Evolutionary conservation across 2,797 vertebrate genomes (phyloP).

Genomic region (Hemitrygon akajei): DNA sequence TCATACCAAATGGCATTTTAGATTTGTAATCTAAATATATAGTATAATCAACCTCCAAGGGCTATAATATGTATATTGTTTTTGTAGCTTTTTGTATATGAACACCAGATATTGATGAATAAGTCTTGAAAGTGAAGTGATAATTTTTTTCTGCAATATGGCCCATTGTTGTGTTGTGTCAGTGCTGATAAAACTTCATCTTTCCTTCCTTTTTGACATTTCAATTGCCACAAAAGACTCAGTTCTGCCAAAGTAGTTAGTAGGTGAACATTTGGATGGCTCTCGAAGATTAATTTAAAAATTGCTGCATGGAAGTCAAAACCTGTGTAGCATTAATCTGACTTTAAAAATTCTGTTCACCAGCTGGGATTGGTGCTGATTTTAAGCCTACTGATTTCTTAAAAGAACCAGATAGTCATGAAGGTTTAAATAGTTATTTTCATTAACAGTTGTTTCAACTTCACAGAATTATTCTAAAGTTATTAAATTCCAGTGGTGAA

Average conservation of each 20-base stretch:
- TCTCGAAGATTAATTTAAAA: background rate
- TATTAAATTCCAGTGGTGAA: too few species aligned
- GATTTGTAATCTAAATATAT: background rate
- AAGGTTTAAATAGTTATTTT: too few species aligned
- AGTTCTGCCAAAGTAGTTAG: background rate
- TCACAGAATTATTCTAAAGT: too few species aligned
- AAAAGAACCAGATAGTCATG: too few species aligned
- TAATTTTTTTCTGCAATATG: background rate
- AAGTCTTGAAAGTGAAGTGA: background rate
- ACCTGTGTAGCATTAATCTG: background rate
- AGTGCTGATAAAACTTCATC: too few species aligned
- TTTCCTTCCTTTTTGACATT: background rate
- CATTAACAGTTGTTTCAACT: too few species aligned
- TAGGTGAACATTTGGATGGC: background rate
- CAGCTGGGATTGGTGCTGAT: too few species aligned
- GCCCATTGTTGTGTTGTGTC: too few species aligned
- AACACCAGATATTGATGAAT: background rate
- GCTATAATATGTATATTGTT: background rate
- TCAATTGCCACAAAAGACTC: background rate
- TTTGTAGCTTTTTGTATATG: background rate
- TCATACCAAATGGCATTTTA: background rate
- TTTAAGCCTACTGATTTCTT: too few species aligned
- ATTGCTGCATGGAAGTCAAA: background rate
- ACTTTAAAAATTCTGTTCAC: too few species aligned
- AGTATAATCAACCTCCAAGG: background rate